These are phyloP conservation scores for Ptychadena robeensis DNA, from an alignment of 2,797 vertebrate species.

Conservation along the genomic window DNA sequence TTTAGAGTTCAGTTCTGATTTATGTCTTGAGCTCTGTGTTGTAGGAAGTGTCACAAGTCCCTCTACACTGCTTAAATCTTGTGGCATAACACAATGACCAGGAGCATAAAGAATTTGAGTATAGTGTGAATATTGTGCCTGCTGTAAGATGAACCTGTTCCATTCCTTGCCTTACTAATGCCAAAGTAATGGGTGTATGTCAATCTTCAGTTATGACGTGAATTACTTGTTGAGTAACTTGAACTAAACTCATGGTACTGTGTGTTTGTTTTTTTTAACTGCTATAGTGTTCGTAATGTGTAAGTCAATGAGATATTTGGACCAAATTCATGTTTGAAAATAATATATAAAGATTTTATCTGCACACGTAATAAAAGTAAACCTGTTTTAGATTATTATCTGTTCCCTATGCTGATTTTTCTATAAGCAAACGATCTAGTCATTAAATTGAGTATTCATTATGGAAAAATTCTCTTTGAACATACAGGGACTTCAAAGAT, in stretches of 20 bases:
- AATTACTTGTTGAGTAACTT: slow-evolving; percentile 37
- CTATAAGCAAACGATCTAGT: slow-evolving; percentile 29
- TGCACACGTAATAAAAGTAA: background rate
- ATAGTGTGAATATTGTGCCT: background rate
- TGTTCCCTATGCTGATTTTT: slow-evolving; percentile 6
- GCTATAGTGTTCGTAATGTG: background rate
- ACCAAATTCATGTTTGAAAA: background rate
- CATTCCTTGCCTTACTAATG: background rate
- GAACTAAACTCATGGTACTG: slow-evolving; percentile 44
- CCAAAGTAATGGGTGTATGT: background rate
- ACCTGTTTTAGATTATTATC: background rate
- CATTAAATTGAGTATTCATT: slow-evolving; percentile 45
- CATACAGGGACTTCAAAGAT: slow-evolving; percentile 36
- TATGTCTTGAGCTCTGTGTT: background rate
- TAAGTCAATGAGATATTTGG: no score
- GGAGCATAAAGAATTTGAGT: background rate
- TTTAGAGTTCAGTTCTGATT: no score
- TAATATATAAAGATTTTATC: background rate
- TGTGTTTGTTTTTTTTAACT: background rate
- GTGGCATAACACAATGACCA: background rate
- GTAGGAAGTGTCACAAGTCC: background rate
- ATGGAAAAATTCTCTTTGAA: slow-evolving; percentile 42
- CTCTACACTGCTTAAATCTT: background rate
- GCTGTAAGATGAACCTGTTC: background rate
- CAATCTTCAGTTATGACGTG: slow-evolving; percentile 13